A percentile compares a stretch with the other conserved stretches of the same genome.
phyloP scores from a whole-genome alignment of 2,797 vertebrate species.

The Enteromius treurensis region DNA sequence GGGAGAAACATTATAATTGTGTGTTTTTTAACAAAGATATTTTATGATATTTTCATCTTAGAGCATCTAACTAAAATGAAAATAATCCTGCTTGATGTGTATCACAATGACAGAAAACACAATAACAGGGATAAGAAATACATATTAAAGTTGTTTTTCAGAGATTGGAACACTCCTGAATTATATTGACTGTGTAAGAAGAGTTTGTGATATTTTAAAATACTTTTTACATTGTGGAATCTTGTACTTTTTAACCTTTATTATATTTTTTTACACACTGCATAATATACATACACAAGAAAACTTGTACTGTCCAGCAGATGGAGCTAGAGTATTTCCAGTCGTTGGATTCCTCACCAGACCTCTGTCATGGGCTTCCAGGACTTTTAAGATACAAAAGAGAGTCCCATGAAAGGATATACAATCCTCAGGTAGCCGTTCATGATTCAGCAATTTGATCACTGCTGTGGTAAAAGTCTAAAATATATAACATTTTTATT shows the following conservation, averaged over 20 bases:
- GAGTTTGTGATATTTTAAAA: not conserved
- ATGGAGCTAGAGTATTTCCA: constrained; percentile 42
- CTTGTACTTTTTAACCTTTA: not conserved
- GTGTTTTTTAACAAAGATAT: not conserved
- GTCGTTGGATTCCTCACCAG: constrained; percentile 18
- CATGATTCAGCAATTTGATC: not conserved
- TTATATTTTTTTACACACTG: too few species aligned
- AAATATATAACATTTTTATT: not conserved
- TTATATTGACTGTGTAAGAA: constrained; percentile 31
- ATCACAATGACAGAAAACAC: not conserved
- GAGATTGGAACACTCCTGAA: constrained; percentile 1
- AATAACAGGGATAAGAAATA: not conserved
- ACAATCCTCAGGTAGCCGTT: constrained; percentile 58
- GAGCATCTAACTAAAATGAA: not conserved
- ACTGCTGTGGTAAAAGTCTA: not conserved
- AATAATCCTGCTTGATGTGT: not conserved
- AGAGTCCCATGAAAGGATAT: constrained; percentile 64
- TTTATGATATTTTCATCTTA: not conserved
- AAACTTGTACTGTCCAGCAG: constrained; percentile 46
- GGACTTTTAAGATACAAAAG: constrained; percentile 71
- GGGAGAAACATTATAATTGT: not conserved
- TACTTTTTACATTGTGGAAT: not conserved
- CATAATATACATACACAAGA: too few species aligned
- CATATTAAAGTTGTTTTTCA: not conserved
- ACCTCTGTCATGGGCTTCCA: constrained; percentile 59